These are phyloP conservation scores for Darevskia nairensis DNA, from an alignment of 2,797 vertebrate species.

Conservation along the genomic window DNA sequence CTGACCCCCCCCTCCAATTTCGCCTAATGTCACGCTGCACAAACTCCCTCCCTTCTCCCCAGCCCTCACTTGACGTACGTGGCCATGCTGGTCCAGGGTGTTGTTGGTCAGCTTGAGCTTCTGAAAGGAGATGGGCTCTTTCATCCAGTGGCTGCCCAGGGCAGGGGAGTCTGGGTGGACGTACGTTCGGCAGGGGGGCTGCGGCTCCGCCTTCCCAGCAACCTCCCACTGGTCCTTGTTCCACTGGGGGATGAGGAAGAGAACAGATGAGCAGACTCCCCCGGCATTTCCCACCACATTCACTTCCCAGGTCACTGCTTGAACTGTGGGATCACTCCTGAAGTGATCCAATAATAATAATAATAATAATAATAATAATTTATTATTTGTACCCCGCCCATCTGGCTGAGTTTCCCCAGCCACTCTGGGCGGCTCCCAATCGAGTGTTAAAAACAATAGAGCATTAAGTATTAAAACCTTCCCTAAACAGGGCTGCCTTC, in stretches of 20 bases:
- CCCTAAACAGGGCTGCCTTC: too few relatives aligned
- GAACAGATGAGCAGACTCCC: conserved; percentile 8
- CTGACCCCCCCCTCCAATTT: too few relatives aligned
- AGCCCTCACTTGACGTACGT: conserved; percentile 76
- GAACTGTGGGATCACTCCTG: too few relatives aligned
- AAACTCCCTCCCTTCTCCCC: too few relatives aligned
- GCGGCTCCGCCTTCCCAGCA: conserved; percentile 92
- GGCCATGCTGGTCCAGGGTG: conserved; percentile 91
- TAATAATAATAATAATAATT: too few relatives aligned
- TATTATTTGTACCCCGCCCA: too few relatives aligned
- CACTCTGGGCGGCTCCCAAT: too few relatives aligned
- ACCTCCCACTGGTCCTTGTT: conserved; percentile 94
- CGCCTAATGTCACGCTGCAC: not conserved
- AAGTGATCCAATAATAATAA: too few relatives aligned
- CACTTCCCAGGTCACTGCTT: too few relatives aligned
- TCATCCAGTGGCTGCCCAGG: conserved; percentile 94
- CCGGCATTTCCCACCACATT: not conserved
- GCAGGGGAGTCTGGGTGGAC: conserved; percentile 93
- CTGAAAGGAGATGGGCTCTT: conserved; percentile 89
- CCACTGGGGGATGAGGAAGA: conserved; percentile 81
- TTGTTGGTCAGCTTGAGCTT: conserved; percentile 96
- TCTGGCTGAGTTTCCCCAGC: too few relatives aligned
- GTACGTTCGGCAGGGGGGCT: conserved; percentile 90
- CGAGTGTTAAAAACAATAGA: too few relatives aligned
- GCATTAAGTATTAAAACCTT: too few relatives aligned